These are phyloP conservation scores for Leptobrachium ailaonicum DNA, from an alignment of 2,113 vertebrate genomes.

Conservation along the genomic window DNA sequence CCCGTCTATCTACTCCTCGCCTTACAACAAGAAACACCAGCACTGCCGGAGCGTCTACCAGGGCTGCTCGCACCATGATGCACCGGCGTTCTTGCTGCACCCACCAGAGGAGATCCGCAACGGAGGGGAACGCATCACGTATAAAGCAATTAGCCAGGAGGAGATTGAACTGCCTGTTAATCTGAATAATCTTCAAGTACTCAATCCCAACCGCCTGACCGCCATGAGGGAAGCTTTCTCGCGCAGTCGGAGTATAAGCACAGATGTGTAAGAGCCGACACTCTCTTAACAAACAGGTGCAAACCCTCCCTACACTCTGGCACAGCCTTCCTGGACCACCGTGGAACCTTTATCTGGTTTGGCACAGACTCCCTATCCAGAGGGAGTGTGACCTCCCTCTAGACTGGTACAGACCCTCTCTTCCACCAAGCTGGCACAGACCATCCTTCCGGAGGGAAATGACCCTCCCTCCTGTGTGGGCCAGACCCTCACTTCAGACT, in stretches of 20 bases:
- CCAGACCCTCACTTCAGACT: too few species aligned
- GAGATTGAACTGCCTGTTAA: constrained; percentile 78
- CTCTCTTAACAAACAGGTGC: constrained; percentile 52
- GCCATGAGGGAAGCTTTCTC: constrained; percentile 94
- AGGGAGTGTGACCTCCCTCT: too few species aligned
- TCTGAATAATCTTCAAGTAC: constrained; percentile 78
- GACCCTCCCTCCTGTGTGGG: too few species aligned
- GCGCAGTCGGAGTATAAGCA: constrained; percentile 95
- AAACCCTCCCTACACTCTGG: fast-evolving
- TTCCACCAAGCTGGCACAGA: too few species aligned
- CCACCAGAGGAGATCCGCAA: constrained; percentile 82
- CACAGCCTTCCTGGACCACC: neutral
- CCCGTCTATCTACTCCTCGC: constrained; percentile 79
- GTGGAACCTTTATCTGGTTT: too few species aligned
- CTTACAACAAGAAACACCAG: constrained; percentile 73
- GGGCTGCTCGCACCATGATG: constrained; percentile 80
- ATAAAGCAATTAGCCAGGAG: constrained; percentile 81
- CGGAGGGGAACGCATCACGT: constrained; percentile 82
- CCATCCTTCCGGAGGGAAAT: too few species aligned
- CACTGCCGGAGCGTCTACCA: constrained; percentile 82
- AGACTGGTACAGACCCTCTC: too few species aligned
- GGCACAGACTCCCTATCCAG: too few species aligned
- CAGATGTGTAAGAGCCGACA: too few species aligned
- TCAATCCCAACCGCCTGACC: constrained; percentile 85
- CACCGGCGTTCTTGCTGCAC: constrained; percentile 84